Evolutionary conservation across 1,140 invertebrate species (phyloP).

Genomic region (Diuraphis noxia): DNA sequence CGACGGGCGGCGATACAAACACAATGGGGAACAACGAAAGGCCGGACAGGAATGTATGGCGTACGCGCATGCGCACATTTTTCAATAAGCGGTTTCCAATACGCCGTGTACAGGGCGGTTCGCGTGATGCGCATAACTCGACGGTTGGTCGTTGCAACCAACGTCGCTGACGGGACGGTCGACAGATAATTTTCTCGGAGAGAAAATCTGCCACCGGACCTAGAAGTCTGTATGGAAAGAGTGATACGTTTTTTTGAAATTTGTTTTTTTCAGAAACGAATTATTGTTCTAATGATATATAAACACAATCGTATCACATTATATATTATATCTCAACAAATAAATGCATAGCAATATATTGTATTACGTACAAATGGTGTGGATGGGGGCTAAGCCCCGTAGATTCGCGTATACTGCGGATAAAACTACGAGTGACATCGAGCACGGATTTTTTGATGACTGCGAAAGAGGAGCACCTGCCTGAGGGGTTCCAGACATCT

Average conservation of each 20-base stretch:
- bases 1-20: not conserved
- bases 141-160: not conserved
- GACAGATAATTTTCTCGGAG: not conserved
- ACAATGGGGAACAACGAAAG: constrained; percentile 32
- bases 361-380: too few species aligned
- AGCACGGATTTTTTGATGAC: too few species aligned
- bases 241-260: not conserved
- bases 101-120: not conserved
- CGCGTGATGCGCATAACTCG: not conserved
- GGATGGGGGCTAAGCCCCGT: too few species aligned
- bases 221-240: not conserved
- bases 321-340: too few species aligned
- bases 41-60: constrained; percentile 27
- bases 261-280: too few species aligned
- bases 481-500: too few species aligned
- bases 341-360: too few species aligned
- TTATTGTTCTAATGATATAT: not conserved
- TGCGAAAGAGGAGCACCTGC: too few species aligned
- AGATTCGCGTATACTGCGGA: too few species aligned
- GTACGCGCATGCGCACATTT: constrained; percentile 37
- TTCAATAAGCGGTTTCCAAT: constrained; percentile 47
- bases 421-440: too few species aligned
- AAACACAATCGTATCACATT: not conserved
- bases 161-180: not conserved
- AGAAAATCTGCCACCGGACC: not conserved